These are phyloP conservation scores for Simalia tracyae DNA, from an alignment of 2,797 vertebrate species.

Conservation along the genomic window DNA sequence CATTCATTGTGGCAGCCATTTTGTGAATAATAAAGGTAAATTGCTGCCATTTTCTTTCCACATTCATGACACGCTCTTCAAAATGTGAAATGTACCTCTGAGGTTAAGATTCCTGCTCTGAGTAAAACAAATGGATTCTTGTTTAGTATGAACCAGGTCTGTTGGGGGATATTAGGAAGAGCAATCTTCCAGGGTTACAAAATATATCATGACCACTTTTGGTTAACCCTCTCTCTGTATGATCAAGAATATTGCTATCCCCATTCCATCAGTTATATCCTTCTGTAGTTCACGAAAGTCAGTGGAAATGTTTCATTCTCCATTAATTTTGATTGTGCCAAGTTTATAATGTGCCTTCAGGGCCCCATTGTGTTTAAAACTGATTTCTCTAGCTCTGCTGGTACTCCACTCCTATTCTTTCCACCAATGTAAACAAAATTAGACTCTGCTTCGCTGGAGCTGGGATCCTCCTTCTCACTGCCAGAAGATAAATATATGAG, in stretches of 20 bases:
- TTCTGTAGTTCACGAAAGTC: not conserved
- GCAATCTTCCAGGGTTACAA: not conserved
- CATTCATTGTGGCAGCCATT: not conserved
- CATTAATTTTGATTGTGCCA: not conserved
- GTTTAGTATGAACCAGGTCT: not conserved
- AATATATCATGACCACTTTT: not conserved
- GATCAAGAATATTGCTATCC: not conserved
- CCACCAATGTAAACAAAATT: not conserved
- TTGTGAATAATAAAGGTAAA: not conserved
- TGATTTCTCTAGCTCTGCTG: not conserved
- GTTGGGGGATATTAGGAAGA: not conserved
- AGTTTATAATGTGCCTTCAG: not conserved
- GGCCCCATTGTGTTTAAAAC: not conserved
- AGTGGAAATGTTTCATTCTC: not conserved
- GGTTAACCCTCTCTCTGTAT: not conserved
- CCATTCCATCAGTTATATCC: not conserved
- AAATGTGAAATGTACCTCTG: not conserved
- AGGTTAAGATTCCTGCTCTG: not conserved
- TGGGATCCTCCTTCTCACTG: conserved; percentile 48
- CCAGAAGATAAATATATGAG: conserved; percentile 47
- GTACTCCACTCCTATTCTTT: not conserved
- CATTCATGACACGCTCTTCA: not conserved
- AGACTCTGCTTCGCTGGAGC: not conserved
- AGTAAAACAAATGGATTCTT: not conserved
- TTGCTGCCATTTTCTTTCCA: not conserved